Evolutionary conservation across 2,113 vertebrate species (phyloP).

Genomic region (Perca schrenkii): DNA sequence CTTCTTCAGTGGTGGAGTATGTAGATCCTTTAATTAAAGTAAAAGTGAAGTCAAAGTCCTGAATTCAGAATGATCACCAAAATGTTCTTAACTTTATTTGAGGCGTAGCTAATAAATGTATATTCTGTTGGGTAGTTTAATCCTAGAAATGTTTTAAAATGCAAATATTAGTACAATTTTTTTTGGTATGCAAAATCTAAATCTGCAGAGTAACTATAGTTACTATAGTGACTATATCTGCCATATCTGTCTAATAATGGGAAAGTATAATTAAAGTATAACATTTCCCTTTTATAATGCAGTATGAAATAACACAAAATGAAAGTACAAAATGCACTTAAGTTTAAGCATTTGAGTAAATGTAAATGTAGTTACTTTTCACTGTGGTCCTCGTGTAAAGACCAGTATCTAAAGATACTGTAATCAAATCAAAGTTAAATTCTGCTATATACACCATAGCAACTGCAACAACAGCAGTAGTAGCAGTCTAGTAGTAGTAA

Average conservation of each 20-base stretch:
- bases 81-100: background rate
- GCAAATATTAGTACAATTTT: background rate
- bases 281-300: background rate
- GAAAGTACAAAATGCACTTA: background rate
- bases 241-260: background rate
- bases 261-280: background rate
- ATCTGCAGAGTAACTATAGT: background rate
- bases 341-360: no score
- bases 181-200: background rate
- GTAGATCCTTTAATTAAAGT: background rate
- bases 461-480: background rate
- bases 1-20: background rate
- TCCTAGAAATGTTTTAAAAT: background rate
- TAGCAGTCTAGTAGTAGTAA: background rate
- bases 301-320: background rate
- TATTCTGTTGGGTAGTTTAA: background rate
- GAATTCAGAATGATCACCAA: background rate
- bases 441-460: background rate
- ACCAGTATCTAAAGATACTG: no score
- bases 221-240: background rate
- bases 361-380: background rate
- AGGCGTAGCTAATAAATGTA: background rate
- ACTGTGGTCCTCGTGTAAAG: background rate
- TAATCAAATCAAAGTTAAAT: background rate
- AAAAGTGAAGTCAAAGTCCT: background rate